Evolutionary conservation across 2,888 invertebrate genomes (phyloP).

Genomic region (Biston stratarius): DNA sequence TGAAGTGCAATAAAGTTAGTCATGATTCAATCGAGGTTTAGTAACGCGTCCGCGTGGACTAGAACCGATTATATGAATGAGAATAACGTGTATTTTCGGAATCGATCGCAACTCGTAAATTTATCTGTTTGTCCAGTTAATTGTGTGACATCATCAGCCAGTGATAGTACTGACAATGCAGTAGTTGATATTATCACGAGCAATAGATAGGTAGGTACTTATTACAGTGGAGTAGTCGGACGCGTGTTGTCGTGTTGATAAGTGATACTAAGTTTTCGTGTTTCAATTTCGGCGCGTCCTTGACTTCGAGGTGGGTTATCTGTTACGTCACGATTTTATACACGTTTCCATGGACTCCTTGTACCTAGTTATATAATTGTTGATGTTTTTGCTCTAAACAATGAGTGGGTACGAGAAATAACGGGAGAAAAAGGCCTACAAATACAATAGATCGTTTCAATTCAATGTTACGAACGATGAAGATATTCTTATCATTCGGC

Average conservation of each 20-base stretch:
- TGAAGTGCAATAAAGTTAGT: conserved; percentile 4
- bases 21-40: background rate
- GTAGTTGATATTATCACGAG: background rate
- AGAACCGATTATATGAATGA: background rate
- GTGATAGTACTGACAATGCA: background rate
- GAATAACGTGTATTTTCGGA: background rate
- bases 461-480: background rate
- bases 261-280: conserved; percentile 30
- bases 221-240: conserved; percentile 19
- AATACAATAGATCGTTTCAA: background rate
- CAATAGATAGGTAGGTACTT: conserved; percentile 7
- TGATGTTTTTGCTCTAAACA: conserved; percentile 8
- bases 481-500: conserved; percentile 12
- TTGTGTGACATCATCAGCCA: conserved; percentile 29
- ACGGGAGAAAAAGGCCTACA: background rate
- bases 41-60: background rate
- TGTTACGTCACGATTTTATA: conserved; percentile 31
- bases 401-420: background rate
- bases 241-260: conserved; percentile 26
- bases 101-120: background rate
- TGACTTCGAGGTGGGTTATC: conserved; percentile 38
- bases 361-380: conserved; percentile 4
- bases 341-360: conserved; percentile 6
- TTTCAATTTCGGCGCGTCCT: conserved; percentile 37
- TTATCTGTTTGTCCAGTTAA: conserved; percentile 5